Evolutionary conservation across 1,140 invertebrate species (phyloP), one percentile per base, ranked within the genome.

Genomic region (Marisa cornuarietis): DNA sequence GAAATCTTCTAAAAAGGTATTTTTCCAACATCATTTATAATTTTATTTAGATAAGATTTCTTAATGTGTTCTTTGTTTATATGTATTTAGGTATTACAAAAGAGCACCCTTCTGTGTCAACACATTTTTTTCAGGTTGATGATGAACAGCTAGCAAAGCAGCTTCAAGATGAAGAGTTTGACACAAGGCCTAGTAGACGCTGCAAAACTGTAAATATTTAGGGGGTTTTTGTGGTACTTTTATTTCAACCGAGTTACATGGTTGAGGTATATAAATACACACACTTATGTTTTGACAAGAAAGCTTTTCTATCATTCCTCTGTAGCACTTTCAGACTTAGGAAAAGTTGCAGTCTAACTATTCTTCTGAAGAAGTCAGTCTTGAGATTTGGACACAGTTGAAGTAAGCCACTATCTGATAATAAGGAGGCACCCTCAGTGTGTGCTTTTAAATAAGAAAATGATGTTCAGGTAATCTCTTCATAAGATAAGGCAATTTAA

Each of bases 191-290:
- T 58, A 82, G 75, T 81, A 82, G 68, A 78, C 77, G 68, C 82
- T 73, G 63, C 74, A 86, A 88, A 74, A 86, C 82, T 71, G 88
- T 87, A 72, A 90, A 88, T 88, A 82, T 78, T 95, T 95, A 11
- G 13, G 71, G 20, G 61, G 10, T 31, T 71, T 71, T 16, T 52
- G 1, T 26, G n/a, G 20, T 74, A 14, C 0, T 76, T 24, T 75
- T 75, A 42, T 66, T 65, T 76, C 18, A 16, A 49, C 65, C 49
- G 71, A 52, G n/a, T n/a, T n/a, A n/a, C n/a, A n/a, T n/a, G n/a
- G n/a, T n/a, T n/a, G n/a, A n/a, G n/a, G n/a, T n/a, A n/a, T n/a
- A n/a, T n/a, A n/a, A n/a, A 51, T 76, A 63, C 18, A 18, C 18
- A 20, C 3, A 63, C n/a, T 18, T 63, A 63, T 63, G 62, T 63